Base-by-base conservation (phyloP, 1,140 invertebrate genomes). In the Diachasma alloeum region DNA sequence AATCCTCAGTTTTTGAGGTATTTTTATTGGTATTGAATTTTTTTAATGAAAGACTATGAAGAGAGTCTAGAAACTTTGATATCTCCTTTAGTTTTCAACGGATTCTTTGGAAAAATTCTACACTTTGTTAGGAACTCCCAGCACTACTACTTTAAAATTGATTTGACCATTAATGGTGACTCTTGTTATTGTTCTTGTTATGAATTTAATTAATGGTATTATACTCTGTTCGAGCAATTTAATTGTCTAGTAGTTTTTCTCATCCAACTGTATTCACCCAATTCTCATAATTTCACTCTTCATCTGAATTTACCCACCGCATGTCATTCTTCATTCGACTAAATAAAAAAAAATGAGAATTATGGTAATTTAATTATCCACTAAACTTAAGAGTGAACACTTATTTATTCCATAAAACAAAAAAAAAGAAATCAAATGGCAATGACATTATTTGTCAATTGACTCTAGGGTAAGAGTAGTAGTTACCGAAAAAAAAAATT, bases 161-260 rank as follows among this genome's bases (percentile, higher is more conserved):
- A 42, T 42, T 26, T 26, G 8, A 22, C n/a, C 19, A 19, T 59
- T 22, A 2, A n/a, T 22, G 19, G 11, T 63, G 15, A 13, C 59
- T 63, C 59, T 63, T 63, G 59, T 63, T 63, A 63, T 63, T 63
- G 59, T 63, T 63, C 59, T 63, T 63, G 59, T 63, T 63, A 63
- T 63, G 11, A 24, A 63, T 26, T 63, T 26, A 26, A 63, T 63
- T 63, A 63, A 63, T 63, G 19, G 24, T 63, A 63, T 31, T 63
- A 26, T 63, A 63, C 59, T 26, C 19, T 63, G 59, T 26, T 24
- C 11, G 24, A 31, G 9, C 9, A 19, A 53, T n/a, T 53, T 2
- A 53, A n/a, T 53, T 53, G 9, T 15, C 48, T 15, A 17, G 9
- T 17, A 17, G 17, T 17, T 8, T 13, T 53, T 13, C 48, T 17